A percentile compares a stretch with the other conserved stretches of the same genome.
phyloP scores from a whole-genome alignment of 35 echinoderm and acorn worm species.

The Ophioderma brevispina region DNA sequence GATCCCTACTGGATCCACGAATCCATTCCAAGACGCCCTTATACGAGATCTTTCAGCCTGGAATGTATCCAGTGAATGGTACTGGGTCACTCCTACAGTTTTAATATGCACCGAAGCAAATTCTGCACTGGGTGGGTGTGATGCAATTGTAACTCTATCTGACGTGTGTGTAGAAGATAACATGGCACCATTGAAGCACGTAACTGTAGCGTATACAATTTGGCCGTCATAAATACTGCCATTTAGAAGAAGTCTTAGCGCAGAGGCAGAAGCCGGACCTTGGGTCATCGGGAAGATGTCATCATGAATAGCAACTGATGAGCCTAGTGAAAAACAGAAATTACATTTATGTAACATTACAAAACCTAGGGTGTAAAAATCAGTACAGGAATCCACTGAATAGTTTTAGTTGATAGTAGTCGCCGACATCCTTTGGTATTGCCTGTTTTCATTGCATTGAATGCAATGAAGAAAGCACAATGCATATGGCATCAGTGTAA shows the following conservation, averaged over 20 bases:
- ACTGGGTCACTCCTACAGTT: neutral
- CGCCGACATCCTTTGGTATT: no score
- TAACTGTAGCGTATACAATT: constrained; percentile 16
- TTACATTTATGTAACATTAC: no score
- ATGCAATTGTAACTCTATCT: constrained; percentile 29
- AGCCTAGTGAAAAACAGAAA: no score
- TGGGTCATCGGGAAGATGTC: neutral
- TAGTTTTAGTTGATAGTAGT: no score
- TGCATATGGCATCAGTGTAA: no score
- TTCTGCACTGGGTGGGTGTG: constrained; percentile 2
- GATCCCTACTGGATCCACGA: constrained; percentile 25
- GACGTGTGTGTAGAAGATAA: neutral
- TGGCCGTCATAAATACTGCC: neutral
- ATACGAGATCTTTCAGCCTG: constrained; percentile 9
- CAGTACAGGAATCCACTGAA: no score
- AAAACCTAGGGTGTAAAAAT: no score
- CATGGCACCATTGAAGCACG: constrained; percentile 28
- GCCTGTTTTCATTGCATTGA: no score
- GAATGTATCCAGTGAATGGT: neutral
- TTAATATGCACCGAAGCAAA: constrained; percentile 22
- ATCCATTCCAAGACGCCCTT: constrained; percentile 43
- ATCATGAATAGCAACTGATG: no score
- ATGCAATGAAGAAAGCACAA: no score
- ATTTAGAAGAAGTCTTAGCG: neutral
- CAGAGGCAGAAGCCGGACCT: neutral